Conservation (phyloP, 2,113 vertebrate species). For the Pseudorasbora parva region DNA sequence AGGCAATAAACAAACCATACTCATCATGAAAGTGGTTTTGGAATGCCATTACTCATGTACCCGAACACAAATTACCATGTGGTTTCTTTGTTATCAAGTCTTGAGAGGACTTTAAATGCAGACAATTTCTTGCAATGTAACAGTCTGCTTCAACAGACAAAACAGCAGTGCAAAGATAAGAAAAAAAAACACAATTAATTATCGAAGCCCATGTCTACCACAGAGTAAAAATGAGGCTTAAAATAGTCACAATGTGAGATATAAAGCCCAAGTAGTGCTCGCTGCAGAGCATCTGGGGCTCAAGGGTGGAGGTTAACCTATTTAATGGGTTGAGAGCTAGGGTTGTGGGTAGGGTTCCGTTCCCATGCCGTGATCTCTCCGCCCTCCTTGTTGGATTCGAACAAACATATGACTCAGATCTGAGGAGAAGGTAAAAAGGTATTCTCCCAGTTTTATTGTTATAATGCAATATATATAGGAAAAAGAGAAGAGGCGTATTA, state of each 20-base stretch:
- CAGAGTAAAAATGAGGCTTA: not conserved
- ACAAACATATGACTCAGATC: too few relatives aligned
- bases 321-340: too few relatives aligned
- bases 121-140: not conserved
- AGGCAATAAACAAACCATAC: not conserved
- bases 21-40: not conserved
- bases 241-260: not conserved
- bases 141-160: too few relatives aligned
- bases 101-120: not conserved
- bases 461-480: too few relatives aligned
- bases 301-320: too few relatives aligned
- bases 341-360: too few relatives aligned
- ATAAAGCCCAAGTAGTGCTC: not conserved
- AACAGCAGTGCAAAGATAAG: not conserved
- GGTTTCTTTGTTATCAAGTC: not conserved
- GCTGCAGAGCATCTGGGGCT: too few relatives aligned
- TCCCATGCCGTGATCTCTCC: too few relatives aligned
- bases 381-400: too few relatives aligned
- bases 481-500: too few relatives aligned
- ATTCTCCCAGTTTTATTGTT: too few relatives aligned
- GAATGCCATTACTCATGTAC: not conserved
- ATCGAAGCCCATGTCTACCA: not conserved
- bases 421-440: too few relatives aligned
- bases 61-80: not conserved
- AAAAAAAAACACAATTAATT: not conserved